These are phyloP conservation scores for Ahaetulla prasina DNA, from an alignment of 2,113 vertebrate genomes.

Conservation along the genomic window DNA sequence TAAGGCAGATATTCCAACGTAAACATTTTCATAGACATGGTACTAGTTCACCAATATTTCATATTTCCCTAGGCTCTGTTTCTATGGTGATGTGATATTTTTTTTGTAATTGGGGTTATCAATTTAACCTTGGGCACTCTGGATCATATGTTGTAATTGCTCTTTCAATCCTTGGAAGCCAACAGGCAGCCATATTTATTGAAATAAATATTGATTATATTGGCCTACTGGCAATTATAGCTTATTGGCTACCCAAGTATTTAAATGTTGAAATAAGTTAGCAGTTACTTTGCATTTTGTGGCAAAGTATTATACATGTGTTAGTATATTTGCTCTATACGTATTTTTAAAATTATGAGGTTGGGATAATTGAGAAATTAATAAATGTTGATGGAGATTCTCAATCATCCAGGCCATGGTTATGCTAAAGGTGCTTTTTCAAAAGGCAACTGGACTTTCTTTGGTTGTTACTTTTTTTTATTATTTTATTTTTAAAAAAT, in stretches of 20 bases:
- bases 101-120: not conserved
- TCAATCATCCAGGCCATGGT: not conserved
- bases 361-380: not conserved
- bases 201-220: not conserved
- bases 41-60: not conserved
- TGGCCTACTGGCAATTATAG: not conserved
- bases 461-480: too few relatives aligned
- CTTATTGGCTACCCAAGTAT: not conserved
- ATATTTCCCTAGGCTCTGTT: not conserved
- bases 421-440: not conserved
- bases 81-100: not conserved
- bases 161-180: not conserved
- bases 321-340: not conserved
- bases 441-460: not conserved
- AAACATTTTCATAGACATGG: not conserved
- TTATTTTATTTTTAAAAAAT: too few relatives aligned
- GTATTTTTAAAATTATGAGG: not conserved
- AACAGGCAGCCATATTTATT: not conserved
- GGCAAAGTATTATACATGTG: not conserved
- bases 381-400: not conserved
- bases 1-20: not conserved
- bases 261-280: not conserved
- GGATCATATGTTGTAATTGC: not conserved
- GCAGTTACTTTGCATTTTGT: not conserved
- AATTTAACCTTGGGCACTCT: not conserved